These are phyloP conservation scores for Chiloscyllium punctatum DNA, from an alignment of 2,797 vertebrate species.

Conservation along the genomic window DNA sequence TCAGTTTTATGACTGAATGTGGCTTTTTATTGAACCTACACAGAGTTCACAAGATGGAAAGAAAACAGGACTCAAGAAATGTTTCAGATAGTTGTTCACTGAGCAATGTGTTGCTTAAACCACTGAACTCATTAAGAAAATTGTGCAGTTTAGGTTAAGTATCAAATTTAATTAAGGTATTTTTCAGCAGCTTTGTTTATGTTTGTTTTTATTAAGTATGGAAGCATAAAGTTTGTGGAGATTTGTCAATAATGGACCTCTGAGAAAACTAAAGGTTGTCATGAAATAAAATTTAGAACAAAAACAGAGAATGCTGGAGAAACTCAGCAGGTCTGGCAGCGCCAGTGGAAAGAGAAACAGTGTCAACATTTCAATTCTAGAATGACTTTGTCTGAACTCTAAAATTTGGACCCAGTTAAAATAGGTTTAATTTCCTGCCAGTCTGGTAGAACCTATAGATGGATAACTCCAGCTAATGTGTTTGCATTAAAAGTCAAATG, in stretches of 20 bases:
- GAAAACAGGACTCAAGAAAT: neutral
- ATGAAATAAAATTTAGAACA: neutral
- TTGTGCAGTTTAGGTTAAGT: neutral
- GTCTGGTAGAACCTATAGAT: neutral
- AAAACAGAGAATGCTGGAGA: neutral
- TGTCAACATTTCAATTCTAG: no score
- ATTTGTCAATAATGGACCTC: neutral
- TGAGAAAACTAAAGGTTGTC: neutral
- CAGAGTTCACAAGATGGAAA: neutral
- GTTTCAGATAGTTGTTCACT: neutral
- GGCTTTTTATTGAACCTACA: neutral
- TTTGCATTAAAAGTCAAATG: neutral
- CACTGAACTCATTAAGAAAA: neutral
- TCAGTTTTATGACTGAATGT: neutral
- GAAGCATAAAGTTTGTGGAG: neutral
- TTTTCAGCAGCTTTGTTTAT: neutral
- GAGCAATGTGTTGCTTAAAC: neutral
- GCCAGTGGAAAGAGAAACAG: no score
- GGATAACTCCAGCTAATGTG: neutral
- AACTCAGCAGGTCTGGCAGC: no score
- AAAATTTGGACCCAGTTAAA: neutral
- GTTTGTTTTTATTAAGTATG: neutral
- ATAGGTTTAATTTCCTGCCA: neutral
- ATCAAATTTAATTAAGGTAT: neutral
- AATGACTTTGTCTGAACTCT: no score